These are phyloP conservation scores for Platyscapa corneri DNA, from an alignment of 1,140 invertebrate species.

Conservation along the genomic window DNA sequence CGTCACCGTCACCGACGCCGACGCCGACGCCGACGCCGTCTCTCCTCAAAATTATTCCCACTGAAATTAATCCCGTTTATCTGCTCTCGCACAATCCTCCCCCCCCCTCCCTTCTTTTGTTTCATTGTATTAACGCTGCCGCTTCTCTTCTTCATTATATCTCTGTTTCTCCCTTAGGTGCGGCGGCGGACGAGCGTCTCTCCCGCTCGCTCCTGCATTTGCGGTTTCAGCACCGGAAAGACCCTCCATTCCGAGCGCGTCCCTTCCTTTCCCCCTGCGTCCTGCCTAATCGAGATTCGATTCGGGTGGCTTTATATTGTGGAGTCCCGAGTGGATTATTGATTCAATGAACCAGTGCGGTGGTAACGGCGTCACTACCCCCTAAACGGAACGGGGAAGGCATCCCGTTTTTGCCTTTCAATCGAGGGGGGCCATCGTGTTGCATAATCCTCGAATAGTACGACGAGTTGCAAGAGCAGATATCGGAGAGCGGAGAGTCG, in stretches of 20 bases:
- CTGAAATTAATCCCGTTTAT: slow-evolving; percentile 50
- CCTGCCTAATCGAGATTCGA: slow-evolving; percentile 50
- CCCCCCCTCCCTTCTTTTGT: background rate
- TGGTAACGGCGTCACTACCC: slow-evolving; percentile 24
- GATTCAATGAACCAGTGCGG: slow-evolving; percentile 50
- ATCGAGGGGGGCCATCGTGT: background rate
- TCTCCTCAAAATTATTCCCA: slow-evolving; percentile 22
- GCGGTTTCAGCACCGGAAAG: slow-evolving; percentile 20
- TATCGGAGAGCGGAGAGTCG: slow-evolving; percentile 11
- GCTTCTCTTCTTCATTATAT: background rate
- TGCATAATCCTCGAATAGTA: background rate
- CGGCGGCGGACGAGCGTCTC: background rate
- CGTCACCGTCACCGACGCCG: too few species aligned
- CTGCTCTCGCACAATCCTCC: background rate
- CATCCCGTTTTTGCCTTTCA: slow-evolving; percentile 35
- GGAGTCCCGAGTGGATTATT: slow-evolving; percentile 48
- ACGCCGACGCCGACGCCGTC: too few species aligned
- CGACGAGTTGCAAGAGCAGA: background rate
- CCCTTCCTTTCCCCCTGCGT: background rate
- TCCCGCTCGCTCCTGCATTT: background rate
- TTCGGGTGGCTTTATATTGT: slow-evolving; percentile 47
- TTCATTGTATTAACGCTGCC: background rate
- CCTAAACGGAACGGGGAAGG: background rate
- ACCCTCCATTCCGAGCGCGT: background rate
- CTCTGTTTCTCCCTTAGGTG: background rate